A percentile compares a stretch with the other conserved stretches of the same genome.
phyloP scores from a whole-genome alignment of 2,113 vertebrate species.

The Plestiodon gilberti region DNA sequence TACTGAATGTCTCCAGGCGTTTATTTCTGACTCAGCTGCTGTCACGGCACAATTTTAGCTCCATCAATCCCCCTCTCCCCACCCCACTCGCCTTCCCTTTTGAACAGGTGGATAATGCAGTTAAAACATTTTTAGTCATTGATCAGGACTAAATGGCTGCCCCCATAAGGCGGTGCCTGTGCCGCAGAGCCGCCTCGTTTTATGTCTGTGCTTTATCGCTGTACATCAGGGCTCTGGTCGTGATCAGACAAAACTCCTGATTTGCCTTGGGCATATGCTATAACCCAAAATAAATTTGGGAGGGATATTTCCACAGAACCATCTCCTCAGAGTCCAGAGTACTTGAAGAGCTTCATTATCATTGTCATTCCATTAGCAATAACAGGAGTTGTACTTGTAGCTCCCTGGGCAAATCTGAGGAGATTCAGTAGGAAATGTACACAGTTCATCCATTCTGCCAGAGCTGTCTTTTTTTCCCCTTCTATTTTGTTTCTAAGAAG shows the following conservation, averaged over 20 bases:
- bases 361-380: slow-evolving; percentile 44
- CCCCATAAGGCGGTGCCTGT: slow-evolving; percentile 11
- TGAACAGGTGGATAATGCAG: background rate
- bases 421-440: slow-evolving; percentile 48
- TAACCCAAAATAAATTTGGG: slow-evolving; percentile 49
- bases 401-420: slow-evolving; percentile 36
- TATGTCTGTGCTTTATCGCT: slow-evolving; percentile 27
- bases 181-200: slow-evolving; percentile 15
- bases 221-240: slow-evolving; percentile 37
- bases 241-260: slow-evolving; percentile 33
- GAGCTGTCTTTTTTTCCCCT: background rate
- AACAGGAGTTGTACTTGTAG: slow-evolving; percentile 46
- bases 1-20: background rate
- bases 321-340: slow-evolving; percentile 21
- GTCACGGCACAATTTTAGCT: slow-evolving; percentile 10
- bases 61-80: slow-evolving; percentile 2
- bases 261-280: slow-evolving; percentile 50
- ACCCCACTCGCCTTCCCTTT: slow-evolving; percentile 20
- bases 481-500: slow-evolving; percentile 34
- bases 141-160: background rate
- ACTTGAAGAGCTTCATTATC: slow-evolving; percentile 40
- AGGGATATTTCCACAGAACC: background rate
- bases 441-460: slow-evolving; percentile 21
- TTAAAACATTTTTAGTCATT: slow-evolving; percentile 18
- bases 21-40: slow-evolving; percentile 16